Percentiles rank a stretch among this genome's conserved stretches.
Conservation (phyloP, 2,797 vertebrate genomes). For the Spinus pinus region DNA sequence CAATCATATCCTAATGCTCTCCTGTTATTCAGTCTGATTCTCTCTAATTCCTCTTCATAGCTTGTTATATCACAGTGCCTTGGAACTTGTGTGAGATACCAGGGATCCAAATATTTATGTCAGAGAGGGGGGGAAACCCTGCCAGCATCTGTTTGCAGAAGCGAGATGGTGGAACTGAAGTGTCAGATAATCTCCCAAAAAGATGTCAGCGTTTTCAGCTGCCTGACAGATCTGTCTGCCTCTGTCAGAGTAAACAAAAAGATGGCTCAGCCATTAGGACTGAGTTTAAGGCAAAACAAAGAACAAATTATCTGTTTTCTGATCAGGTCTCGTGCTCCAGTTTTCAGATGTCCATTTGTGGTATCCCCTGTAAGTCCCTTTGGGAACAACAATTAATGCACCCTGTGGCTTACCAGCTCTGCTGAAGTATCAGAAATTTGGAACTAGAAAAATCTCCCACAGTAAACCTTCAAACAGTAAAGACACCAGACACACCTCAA, state of each 20-base stretch:
- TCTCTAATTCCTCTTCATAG: background rate
- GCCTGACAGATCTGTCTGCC: constrained; percentile 34
- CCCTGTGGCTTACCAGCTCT: background rate
- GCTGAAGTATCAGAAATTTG: background rate
- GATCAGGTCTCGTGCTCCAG: background rate
- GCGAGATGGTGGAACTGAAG: constrained; percentile 26
- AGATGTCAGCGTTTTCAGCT: constrained; percentile 45
- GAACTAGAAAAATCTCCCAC: background rate
- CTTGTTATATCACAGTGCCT: background rate
- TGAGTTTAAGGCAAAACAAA: constrained; percentile 35
- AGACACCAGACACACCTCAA: background rate
- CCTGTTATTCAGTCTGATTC: background rate
- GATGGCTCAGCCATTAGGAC: constrained; percentile 2
- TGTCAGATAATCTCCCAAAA: constrained; percentile 44
- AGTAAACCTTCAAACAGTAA: background rate
- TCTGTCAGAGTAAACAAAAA: constrained; percentile 18
- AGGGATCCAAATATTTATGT: constrained; percentile 26
- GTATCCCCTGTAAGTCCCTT: background rate
- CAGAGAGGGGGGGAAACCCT: background rate
- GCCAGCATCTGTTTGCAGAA: constrained; percentile 19
- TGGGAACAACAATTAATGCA: background rate
- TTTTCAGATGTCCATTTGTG: background rate
- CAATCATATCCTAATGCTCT: background rate
- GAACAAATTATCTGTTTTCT: background rate
- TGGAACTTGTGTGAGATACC: background rate